phyloP scores from a whole-genome alignment of 2,113 vertebrate species.

The Lepisosteus osseus region DNA sequence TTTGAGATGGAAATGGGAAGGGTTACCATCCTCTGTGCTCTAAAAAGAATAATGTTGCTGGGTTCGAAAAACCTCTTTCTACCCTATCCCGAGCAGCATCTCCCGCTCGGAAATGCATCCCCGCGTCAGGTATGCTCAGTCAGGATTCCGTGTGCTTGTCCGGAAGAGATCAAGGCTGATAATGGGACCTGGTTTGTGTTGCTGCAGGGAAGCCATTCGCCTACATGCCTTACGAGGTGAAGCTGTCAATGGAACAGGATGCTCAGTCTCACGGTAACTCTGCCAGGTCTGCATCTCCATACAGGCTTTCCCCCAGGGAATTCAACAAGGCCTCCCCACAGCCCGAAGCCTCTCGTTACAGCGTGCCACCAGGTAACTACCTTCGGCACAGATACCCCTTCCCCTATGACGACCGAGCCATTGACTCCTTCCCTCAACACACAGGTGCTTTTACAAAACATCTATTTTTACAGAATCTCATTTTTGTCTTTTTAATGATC shows the following conservation, averaged over 20 bases:
- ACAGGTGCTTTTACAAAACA: not conserved
- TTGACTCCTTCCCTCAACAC: slow-evolving; percentile 13
- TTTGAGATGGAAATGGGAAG: too few relatives aligned
- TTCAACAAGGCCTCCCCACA: slow-evolving; percentile 77
- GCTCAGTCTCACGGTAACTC: slow-evolving; percentile 59
- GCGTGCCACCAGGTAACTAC: slow-evolving; percentile 83
- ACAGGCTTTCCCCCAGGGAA: slow-evolving; percentile 80
- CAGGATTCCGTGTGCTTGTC: too few relatives aligned
- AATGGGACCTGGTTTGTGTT: slow-evolving; percentile 30
- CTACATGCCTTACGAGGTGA: slow-evolving; percentile 84
- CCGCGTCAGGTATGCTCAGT: too few relatives aligned
- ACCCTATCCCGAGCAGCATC: too few relatives aligned
- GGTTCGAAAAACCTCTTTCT: too few relatives aligned
- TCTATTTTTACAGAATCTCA: not conserved
- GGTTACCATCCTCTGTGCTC: too few relatives aligned
- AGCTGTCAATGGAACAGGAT: slow-evolving; percentile 79
- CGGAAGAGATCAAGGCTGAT: too few relatives aligned
- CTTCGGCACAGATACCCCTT: slow-evolving; percentile 32
- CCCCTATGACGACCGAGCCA: slow-evolving; percentile 9
- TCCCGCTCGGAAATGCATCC: too few relatives aligned
- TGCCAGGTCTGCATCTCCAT: slow-evolving; percentile 75
- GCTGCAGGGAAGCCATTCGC: slow-evolving; percentile 76
- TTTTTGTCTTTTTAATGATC: not conserved
- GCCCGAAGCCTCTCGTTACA: slow-evolving; percentile 71
- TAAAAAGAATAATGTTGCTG: too few relatives aligned